Evolutionary conservation across 2,113 vertebrate species (phyloP).

Genomic region (Greenwoodochromis staneri): DNA sequence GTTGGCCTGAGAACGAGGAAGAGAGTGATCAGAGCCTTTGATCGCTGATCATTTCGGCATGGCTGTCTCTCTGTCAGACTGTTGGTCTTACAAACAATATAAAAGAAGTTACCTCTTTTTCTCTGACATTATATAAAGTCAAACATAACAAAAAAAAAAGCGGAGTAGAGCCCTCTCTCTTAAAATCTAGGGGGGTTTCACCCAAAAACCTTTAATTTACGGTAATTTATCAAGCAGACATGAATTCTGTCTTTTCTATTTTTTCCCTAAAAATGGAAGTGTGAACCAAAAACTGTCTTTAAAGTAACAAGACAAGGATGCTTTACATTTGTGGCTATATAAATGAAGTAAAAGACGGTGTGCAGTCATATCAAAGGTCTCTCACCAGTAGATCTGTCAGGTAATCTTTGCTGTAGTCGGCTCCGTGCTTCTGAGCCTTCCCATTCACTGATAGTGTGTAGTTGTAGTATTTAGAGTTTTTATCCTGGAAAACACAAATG

Average conservation of each 20-base stretch:
- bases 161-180: fast-evolving
- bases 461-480: slow-evolving; percentile 98
- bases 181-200: background rate
- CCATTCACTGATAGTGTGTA: slow-evolving; percentile 96
- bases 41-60: background rate
- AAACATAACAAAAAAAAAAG: background rate
- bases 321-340: background rate
- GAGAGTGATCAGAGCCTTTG: background rate
- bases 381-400: slow-evolving; percentile 95
- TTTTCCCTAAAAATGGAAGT: background rate
- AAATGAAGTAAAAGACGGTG: fast-evolving
- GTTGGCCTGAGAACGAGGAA: slow-evolving; percentile 77
- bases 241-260: background rate
- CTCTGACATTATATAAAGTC: background rate
- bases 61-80: background rate
- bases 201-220: background rate
- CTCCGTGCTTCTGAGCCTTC: slow-evolving; percentile 80
- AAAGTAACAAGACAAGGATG: background rate
- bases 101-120: background rate
- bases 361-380: background rate
- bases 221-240: background rate
- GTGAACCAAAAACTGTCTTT: background rate
- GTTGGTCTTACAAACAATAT: background rate
- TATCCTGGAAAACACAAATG: slow-evolving; percentile 74
- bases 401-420: slow-evolving; percentile 90